Evolutionary conservation across 2,888 invertebrate species (phyloP), one percentile per base, ranked within the genome.

Genomic region (Ennomos fuscantarius): DNA sequence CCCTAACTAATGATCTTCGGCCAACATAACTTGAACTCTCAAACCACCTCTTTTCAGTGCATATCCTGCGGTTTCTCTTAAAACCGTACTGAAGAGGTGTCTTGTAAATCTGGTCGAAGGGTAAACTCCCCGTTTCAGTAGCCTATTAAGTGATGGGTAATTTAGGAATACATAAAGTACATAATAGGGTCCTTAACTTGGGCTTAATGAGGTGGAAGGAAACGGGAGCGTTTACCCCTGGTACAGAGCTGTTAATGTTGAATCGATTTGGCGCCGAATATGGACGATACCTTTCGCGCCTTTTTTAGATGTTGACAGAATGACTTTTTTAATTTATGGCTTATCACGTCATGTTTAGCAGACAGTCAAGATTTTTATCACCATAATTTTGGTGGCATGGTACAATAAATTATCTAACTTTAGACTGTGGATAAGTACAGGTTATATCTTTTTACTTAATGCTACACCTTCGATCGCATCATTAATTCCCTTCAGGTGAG

Each of bases 121-220:
- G 84, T 78, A 81, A 79, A 72, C 85, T 81, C 87, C 87, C 82
- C 67, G 73, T 74, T 73, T 76, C 76, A 72, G 81, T 79, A 82
- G 86, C 86, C 87, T 87, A 87, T 90, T 89, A 90, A 90, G 89
- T 89, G 89, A 90, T 89, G 89, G 89, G 89, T 89, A 92, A 92
- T 92, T 92, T 91, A 90, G 89, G 81, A 88, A 88, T 91, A 91
- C 88, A 91, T 89, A 92, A 91, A 92, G 90, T 92, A 91, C 87
- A 91, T 91, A 92, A 92, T 90, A 89, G 91, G 86, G 79, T 83
- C 87, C 89, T 91, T 87, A 88, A 86, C 87, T 85, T 77, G 78
- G 76, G 81, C 79, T 86, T 89, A 92, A 92, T 91, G 91, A 91
- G 89, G 89, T 89, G 91, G 86, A 87, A 90, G 91, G 86, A 87